Evolutionary conservation across 2,888 invertebrate genomes (phyloP).

Genomic region (Rugalucina vietnamica): DNA sequence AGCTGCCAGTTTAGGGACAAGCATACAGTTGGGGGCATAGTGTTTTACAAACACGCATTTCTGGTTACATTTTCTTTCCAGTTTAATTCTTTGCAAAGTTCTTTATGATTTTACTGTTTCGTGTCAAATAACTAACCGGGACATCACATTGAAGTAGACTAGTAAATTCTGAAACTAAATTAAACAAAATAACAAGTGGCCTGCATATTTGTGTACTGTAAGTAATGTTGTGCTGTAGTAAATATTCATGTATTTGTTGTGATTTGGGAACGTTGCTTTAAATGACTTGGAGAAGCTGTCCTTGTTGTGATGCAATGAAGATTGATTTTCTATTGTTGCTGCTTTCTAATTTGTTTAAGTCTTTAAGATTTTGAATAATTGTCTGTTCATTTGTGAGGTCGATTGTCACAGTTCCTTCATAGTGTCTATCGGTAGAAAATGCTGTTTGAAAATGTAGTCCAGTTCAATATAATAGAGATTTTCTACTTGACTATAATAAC

Average conservation of each 20-base stretch:
- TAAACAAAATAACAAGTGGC: constrained; percentile 11
- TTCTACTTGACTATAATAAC: no score
- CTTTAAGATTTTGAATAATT: constrained; percentile 10
- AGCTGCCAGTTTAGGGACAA: no score
- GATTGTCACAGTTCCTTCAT: constrained; percentile 3
- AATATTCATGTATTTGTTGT: constrained; percentile 10
- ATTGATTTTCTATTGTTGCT: constrained; percentile 8
- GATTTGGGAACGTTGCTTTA: constrained; percentile 8
- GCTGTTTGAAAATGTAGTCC: constrained; percentile 7
- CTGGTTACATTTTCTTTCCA: constrained; percentile 7
- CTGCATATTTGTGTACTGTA: constrained; percentile 5
- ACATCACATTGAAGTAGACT: constrained; percentile 10
- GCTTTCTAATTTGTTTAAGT: constrained; percentile 11
- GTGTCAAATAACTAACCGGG: constrained; percentile 7
- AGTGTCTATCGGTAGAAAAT: not conserved
- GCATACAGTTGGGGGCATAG: no score
- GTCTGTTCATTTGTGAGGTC: constrained; percentile 5
- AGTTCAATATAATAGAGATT: no score
- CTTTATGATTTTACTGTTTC: constrained; percentile 12
- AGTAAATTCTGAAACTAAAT: constrained; percentile 12
- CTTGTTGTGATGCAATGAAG: constrained; percentile 12
- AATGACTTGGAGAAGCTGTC: constrained; percentile 3
- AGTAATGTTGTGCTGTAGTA: constrained; percentile 9
- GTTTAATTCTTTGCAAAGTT: constrained; percentile 5
- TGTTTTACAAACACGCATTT: no score